Conservation (phyloP, 2,797 vertebrate species). For the Hapalemur alaotrensis region DNA sequence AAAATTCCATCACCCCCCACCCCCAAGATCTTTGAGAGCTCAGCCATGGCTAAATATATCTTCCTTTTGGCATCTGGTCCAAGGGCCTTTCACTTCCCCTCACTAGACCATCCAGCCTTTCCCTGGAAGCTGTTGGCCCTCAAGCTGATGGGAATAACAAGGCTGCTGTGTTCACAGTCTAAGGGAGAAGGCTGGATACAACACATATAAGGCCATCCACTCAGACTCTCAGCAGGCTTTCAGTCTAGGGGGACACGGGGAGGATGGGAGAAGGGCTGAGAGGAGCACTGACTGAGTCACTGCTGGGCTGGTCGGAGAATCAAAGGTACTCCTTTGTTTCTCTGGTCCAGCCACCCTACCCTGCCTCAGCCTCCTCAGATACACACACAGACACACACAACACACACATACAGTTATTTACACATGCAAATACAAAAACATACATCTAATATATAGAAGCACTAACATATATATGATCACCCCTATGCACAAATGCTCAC, state of each 20-base stretch:
- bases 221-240: conserved; percentile 21
- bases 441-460: not conserved
- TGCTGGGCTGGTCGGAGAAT: not conserved
- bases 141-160: conserved; percentile 39
- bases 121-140: conserved; percentile 60
- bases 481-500: not conserved
- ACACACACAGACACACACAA: not conserved
- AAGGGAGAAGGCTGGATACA: not conserved
- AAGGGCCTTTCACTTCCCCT: conserved; percentile 18
- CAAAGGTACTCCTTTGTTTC: not conserved
- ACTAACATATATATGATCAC: not conserved
- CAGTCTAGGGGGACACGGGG: not conserved
- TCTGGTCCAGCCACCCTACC: not conserved
- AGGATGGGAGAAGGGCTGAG: not conserved
- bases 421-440: not conserved
- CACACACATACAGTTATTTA: not conserved
- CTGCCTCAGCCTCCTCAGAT: not conserved
- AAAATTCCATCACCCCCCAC: not conserved
- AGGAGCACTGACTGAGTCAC: not conserved
- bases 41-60: conserved; percentile 47
- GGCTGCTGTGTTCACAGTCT: conserved; percentile 41
- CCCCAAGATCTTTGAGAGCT: not conserved
- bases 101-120: conserved; percentile 36
- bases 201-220: not conserved
- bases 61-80: conserved; percentile 48